These are phyloP conservation scores for Phyllostomus discolor DNA, from an alignment of 2,113 vertebrate species.

Conservation along the genomic window DNA sequence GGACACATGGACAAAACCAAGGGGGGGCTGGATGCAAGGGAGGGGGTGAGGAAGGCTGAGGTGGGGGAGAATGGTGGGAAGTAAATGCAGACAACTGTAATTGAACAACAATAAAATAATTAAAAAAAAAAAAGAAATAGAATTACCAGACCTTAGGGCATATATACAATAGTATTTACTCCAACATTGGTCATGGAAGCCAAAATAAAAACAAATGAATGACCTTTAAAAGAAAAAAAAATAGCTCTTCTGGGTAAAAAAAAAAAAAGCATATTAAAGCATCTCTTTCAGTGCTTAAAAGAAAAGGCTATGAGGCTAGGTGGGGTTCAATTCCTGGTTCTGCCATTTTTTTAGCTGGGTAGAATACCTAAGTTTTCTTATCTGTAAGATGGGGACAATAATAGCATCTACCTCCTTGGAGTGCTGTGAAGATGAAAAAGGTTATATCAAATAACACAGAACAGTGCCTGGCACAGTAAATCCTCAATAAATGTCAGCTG, in stretches of 20 bases:
- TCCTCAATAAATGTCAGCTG: not conserved
- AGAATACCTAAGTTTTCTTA: not conserved
- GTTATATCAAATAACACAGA: not conserved
- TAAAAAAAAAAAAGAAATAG: not conserved
- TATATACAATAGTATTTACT: not conserved
- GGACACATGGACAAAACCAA: too few relatives aligned
- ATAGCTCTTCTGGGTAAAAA: too few relatives aligned
- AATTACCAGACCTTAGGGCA: not conserved
- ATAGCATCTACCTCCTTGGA: not conserved
- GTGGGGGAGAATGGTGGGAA: too few relatives aligned
- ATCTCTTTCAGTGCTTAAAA: not conserved
- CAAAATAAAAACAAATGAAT: not conserved
- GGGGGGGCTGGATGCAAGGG: too few relatives aligned
- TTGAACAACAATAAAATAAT: too few relatives aligned
- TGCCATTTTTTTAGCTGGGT: not conserved
- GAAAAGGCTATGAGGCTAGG: not conserved
- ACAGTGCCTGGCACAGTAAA: not conserved
- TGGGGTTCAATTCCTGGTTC: not conserved
- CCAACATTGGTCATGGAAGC: not conserved
- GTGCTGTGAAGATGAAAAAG: not conserved
- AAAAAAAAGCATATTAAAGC: not conserved
- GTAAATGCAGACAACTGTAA: too few relatives aligned
- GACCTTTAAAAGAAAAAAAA: not conserved
- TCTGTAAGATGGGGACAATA: not conserved
- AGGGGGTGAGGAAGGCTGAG: too few relatives aligned